Percentiles rank a stretch among this genome's conserved stretches.
Conservation (phyloP, 1,140 invertebrate genomes). For the Eurosta solidaginis region DNA sequence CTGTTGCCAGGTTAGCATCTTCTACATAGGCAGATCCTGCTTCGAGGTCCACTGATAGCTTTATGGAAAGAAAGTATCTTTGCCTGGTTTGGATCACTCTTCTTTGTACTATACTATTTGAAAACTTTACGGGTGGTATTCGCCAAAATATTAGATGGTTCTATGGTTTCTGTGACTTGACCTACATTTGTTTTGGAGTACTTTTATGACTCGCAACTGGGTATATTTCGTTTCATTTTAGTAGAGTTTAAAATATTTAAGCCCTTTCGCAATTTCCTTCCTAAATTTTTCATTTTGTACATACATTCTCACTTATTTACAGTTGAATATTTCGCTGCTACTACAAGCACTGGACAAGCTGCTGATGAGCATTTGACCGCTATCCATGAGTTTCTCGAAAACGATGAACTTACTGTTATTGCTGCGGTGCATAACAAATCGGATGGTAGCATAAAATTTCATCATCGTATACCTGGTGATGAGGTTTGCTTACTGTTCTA, state of each 20-base stretch:
- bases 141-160: no score
- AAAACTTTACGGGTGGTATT: no score
- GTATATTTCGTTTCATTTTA: neutral
- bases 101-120: no score
- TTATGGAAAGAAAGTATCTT: no score
- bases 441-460: constrained; percentile 58
- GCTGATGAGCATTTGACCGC: constrained; percentile 53
- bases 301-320: neutral
- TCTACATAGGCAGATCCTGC: no score
- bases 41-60: no score
- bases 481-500: constrained; percentile 59
- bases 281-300: constrained; percentile 9
- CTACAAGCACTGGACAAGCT: constrained; percentile 39
- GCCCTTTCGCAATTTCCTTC: neutral
- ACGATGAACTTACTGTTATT: constrained; percentile 57
- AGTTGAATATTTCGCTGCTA: constrained; percentile 55
- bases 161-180: no score
- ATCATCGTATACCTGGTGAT: constrained; percentile 57
- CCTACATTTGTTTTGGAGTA: no score
- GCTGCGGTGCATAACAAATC: constrained; percentile 54
- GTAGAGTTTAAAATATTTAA: neutral
- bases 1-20: no score
- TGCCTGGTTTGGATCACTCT: no score
- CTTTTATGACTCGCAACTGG: no score
- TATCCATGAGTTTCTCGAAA: constrained; percentile 57